A percentile compares a stretch with the other conserved stretches of the same genome.
phyloP scores from a whole-genome alignment of 2,888 invertebrate genomes.

The Cerastis leucographa region DNA sequence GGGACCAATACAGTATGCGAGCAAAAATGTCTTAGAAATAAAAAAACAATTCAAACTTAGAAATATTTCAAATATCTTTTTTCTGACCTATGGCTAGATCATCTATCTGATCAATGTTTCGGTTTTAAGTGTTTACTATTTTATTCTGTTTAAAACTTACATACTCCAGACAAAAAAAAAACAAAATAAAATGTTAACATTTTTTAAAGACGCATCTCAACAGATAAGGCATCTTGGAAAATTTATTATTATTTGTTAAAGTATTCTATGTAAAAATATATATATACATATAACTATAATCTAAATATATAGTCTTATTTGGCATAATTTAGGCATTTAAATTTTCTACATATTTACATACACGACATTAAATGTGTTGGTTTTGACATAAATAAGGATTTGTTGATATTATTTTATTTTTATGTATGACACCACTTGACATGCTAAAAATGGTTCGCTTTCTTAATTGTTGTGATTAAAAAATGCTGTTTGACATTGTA shows the following conservation, averaged over 20 bases:
- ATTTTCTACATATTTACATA: not conserved
- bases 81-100: not conserved
- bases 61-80: not conserved
- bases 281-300: too few species aligned
- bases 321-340: not conserved
- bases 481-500: not conserved
- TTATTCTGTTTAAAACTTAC: not conserved
- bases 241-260: not conserved
- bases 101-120: not conserved
- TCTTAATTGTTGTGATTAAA: not conserved
- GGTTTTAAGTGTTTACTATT: not conserved
- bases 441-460: not conserved
- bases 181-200: too few species aligned
- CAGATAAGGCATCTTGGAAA: not conserved
- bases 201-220: not conserved
- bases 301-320: not conserved
- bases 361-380: not conserved
- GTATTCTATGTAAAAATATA: not conserved
- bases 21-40: not conserved
- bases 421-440: not conserved
- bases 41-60: not conserved
- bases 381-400: not conserved
- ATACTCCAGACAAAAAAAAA: not conserved
- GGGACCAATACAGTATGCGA: not conserved
- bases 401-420: not conserved